These are phyloP conservation scores for Cerastoderma edule DNA, from an alignment of 2,888 invertebrate species.

Conservation along the genomic window DNA sequence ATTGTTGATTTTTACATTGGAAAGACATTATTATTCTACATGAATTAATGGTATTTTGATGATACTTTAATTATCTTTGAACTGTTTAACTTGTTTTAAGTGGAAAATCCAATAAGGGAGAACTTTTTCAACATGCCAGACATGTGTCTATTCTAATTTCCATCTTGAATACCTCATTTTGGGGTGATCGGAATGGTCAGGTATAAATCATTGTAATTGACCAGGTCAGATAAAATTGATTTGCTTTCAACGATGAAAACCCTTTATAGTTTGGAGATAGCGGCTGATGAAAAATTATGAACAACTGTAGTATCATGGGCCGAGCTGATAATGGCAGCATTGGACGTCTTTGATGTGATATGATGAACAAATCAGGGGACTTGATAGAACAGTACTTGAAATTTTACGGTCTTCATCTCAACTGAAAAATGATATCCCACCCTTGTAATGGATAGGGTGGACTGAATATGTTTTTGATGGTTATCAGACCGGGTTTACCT, in stretches of 20 bases:
- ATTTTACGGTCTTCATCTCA: slow-evolving; percentile 12
- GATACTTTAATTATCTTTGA: no score
- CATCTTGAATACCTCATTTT: slow-evolving; percentile 20
- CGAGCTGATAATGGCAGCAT: slow-evolving; percentile 2
- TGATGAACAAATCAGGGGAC: slow-evolving; percentile 20
- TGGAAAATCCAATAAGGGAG: no score
- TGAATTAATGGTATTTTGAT: no score
- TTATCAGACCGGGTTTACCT: no score
- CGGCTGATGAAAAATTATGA: slow-evolving; percentile 22
- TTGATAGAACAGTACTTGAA: slow-evolving; percentile 23
- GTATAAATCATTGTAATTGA: slow-evolving; percentile 18
- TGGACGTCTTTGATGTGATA: slow-evolving; percentile 8
- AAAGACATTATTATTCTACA: no score
- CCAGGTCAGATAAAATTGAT: slow-evolving; percentile 23
- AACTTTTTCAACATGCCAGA: no score
- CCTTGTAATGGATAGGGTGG: no score
- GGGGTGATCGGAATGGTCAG: slow-evolving; percentile 7
- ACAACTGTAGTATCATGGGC: slow-evolving; percentile 8
- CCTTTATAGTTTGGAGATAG: slow-evolving; percentile 19
- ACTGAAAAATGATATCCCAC: slow-evolving; percentile 22
- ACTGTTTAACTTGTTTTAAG: no score
- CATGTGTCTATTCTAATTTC: background rate
- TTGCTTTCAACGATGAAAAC: slow-evolving; percentile 16
- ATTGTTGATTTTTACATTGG: no score
- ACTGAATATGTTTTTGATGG: no score